phyloP scores from a whole-genome alignment of 2,888 invertebrate genomes.

The Stenoptilia bipunctidactyla region DNA sequence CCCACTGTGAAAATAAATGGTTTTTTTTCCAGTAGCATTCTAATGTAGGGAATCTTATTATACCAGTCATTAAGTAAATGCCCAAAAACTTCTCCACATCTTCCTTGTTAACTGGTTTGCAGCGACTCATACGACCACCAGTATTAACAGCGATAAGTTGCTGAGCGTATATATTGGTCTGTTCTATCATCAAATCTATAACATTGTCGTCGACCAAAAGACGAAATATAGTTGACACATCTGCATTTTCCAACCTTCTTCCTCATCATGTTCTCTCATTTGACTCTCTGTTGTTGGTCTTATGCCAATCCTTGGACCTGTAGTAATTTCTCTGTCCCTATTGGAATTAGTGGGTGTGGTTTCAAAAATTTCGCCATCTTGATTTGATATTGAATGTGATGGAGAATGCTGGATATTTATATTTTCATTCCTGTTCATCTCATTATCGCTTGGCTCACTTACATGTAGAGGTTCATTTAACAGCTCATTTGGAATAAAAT shows the following conservation, averaged over 20 bases:
- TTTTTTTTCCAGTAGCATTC: slow-evolving; percentile 13
- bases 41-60: slow-evolving; percentile 9
- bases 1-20: slow-evolving; percentile 9
- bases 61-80: slow-evolving; percentile 11
- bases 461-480: neutral
- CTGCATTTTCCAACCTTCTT: slow-evolving; percentile 2
- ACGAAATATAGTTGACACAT: slow-evolving; percentile 2
- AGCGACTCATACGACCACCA: slow-evolving; percentile 7
- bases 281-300: slow-evolving; percentile 1
- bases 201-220: slow-evolving; percentile 6
- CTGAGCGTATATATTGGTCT: neutral
- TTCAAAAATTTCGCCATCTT: too few species aligned
- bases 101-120: slow-evolving; percentile 9
- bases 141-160: neutral
- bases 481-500: slow-evolving; percentile 1
- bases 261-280: slow-evolving; percentile 3
- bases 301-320: slow-evolving; percentile 1
- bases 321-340: slow-evolving; percentile 1
- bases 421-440: neutral
- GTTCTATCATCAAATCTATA: slow-evolving; percentile 9
- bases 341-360: neutral
- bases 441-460: neutral
- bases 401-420: neutral
- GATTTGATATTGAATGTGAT: too few species aligned
- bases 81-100: slow-evolving; percentile 14